phyloP scores from a whole-genome alignment of 2,888 invertebrate species.

The Latrodectus hesperus region DNA sequence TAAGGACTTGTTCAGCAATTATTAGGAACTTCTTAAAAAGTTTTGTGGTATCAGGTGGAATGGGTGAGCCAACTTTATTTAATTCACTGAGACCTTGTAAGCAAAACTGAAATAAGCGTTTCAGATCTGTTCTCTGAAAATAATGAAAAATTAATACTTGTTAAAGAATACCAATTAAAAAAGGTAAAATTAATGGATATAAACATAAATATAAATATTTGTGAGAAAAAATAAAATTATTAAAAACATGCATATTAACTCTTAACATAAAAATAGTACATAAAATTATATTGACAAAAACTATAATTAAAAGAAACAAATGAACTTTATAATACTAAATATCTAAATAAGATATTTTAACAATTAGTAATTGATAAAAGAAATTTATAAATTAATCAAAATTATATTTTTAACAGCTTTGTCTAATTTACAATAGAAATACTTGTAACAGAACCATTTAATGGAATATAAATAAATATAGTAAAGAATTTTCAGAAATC shows the following conservation, averaged over 20 bases:
- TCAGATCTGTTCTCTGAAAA: constrained; percentile 81
- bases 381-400: too few relatives aligned
- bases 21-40: constrained; percentile 83
- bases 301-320: background rate
- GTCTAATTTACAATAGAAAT: too few relatives aligned
- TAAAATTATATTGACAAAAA: background rate
- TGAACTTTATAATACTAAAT: background rate
- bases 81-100: constrained; percentile 81
- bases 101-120: constrained; percentile 85
- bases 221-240: background rate
- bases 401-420: too few relatives aligned
- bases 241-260: background rate
- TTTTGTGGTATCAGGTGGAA: constrained; percentile 77
- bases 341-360: too few relatives aligned
- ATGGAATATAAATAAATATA: too few relatives aligned
- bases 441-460: too few relatives aligned
- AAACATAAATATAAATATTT: background rate
- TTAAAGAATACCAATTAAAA: background rate
- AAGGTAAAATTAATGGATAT: background rate
- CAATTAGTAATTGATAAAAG: too few relatives aligned
- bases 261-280: background rate
- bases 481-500: too few relatives aligned
- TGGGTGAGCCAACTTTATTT: constrained; percentile 72
- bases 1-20: constrained; percentile 85
- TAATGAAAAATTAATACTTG: background rate